Base-by-base conservation (phyloP, 2,113 vertebrate species). In the Syrrhaptes paradoxus region DNA sequence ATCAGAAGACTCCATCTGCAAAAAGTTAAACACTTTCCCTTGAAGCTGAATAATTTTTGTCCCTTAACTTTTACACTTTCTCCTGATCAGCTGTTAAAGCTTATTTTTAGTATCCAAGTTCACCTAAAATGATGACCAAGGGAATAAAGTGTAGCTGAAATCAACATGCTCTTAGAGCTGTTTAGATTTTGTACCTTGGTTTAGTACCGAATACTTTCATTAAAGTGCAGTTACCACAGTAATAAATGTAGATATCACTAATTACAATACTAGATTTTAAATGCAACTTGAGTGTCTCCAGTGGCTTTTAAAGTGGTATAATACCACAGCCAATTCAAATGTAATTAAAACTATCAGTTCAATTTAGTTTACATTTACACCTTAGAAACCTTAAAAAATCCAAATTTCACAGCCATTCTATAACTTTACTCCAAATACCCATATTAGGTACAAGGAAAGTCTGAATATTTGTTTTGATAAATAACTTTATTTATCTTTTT, bases 281-380 rank as follows among this genome's bases (percentile, higher is more conserved):
- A 95, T 94, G 95, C 85, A 98, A 97, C n/a, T 43, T 76, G 79
- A 87, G 80, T 51, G 80, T 97, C 97, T 98, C 97, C 66, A 85
- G 97, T 91, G 97, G 96, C 96, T 96, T 98, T 97, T 98, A 96
- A 98, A 97, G 96, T 71, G 63, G 91, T 97, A 41, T 90, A 96
- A 97, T 97, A 97, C 81, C 97, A 97, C 91, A 96, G 95, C 87
- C 97, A 96, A 97, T 97, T 97, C 97, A 98, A 97, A 97, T 97
- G 96, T 98, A 98, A 98, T 98, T 98, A 98, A 98, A 98, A 98
- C 95, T 97, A 97, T 96, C 92, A 87, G 89, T 98, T 97, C 97
- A 96, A 98, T 98, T 98, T 98, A 97, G 88, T 93, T 97, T 96
- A 95, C 96, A 88, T 93, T 97, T 96, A 96, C 94, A 97, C 91